A percentile compares a stretch with the other conserved stretches of the same genome.
phyloP scores from a whole-genome alignment of 1,140 invertebrate species.

The Heterodera schachtii region DNA sequence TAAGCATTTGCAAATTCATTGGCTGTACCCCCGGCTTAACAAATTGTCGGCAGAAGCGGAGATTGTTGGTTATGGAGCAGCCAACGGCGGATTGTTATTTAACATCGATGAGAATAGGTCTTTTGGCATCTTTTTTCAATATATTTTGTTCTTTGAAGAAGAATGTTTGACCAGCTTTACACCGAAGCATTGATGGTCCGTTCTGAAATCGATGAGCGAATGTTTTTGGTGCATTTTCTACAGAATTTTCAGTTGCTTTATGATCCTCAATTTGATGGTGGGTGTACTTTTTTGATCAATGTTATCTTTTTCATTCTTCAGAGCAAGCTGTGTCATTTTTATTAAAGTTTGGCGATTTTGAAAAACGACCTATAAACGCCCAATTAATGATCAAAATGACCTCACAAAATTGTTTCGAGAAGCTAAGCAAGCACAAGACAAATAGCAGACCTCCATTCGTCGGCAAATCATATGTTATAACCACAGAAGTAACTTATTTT shows the following conservation, averaged over 20 bases:
- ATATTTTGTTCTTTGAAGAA: slow-evolving; percentile 30
- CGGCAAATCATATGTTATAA: slow-evolving; percentile 53
- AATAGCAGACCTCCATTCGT: slow-evolving; percentile 30
- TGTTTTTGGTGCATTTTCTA: slow-evolving; percentile 73
- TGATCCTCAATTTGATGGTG: slow-evolving; percentile 63
- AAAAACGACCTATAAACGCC: slow-evolving; percentile 48
- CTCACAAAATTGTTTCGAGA: slow-evolving; percentile 54
- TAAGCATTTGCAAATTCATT: slow-evolving; percentile 85
- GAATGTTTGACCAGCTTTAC: slow-evolving; percentile 75
- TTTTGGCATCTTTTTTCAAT: background rate
- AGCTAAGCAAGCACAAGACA: slow-evolving; percentile 37
- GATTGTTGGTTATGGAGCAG: slow-evolving; percentile 26
- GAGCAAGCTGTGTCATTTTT: slow-evolving; percentile 39
- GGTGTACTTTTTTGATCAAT: slow-evolving; percentile 7
- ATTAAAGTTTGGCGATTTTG: slow-evolving; percentile 3
- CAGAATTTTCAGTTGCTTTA: slow-evolving; percentile 76
- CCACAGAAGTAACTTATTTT: slow-evolving; percentile 28
- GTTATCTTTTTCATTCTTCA: slow-evolving; percentile 24
- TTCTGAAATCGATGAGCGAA: slow-evolving; percentile 93
- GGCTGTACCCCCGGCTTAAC: slow-evolving; percentile 78
- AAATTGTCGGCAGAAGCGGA: slow-evolving; percentile 77
- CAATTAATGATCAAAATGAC: slow-evolving; percentile 49
- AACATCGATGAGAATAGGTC: slow-evolving; percentile 38
- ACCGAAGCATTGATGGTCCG: slow-evolving; percentile 86
- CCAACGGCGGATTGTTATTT: slow-evolving; percentile 23